Conservation (phyloP, 53 echinoderm and acorn worm genomes). For the Luidia sarsii region DNA sequence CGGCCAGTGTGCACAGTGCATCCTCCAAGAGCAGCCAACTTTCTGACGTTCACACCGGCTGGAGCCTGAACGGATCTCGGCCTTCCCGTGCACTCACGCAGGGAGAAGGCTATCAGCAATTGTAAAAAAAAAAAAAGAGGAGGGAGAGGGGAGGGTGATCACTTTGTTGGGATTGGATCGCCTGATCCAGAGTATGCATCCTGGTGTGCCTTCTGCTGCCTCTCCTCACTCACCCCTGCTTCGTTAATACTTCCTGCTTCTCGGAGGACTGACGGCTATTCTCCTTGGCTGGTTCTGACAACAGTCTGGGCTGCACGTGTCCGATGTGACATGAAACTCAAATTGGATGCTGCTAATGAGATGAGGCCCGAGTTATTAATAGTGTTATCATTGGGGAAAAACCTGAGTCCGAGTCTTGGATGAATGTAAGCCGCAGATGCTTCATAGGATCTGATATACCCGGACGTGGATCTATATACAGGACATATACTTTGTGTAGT, state of each 20-base stretch:
- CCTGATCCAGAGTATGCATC: constrained; percentile 29
- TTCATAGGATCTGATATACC: too few relatives aligned
- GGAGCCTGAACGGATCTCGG: not conserved
- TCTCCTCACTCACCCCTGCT: constrained; percentile 43
- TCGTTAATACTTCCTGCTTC: constrained; percentile 53
- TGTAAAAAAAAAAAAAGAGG: too few relatives aligned
- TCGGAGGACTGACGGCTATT: constrained; percentile 28
- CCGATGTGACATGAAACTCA: constrained; percentile 39
- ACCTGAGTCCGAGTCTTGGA: not conserved
- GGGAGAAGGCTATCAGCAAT: constrained; percentile 25
- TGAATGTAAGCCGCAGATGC: too few relatives aligned
- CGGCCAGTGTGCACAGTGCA: too few relatives aligned
- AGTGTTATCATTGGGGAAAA: not conserved
- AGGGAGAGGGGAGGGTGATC: too few relatives aligned
- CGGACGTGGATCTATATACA: too few relatives aligned
- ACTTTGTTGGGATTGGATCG: too few relatives aligned
- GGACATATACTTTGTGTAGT: not conserved
- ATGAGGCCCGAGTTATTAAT: constrained; percentile 13
- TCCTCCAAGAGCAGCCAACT: constrained; percentile 10
- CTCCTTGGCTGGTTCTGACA: constrained; percentile 31
- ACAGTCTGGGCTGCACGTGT: constrained; percentile 39
- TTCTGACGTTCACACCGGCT: constrained; percentile 8
- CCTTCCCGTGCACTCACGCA: not conserved
- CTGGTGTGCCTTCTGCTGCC: constrained; percentile 42
- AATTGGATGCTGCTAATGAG: constrained; percentile 19